These are phyloP conservation scores for Plemyria rubiginata DNA, from an alignment of 2,888 invertebrate genomes.

Conservation along the genomic window DNA sequence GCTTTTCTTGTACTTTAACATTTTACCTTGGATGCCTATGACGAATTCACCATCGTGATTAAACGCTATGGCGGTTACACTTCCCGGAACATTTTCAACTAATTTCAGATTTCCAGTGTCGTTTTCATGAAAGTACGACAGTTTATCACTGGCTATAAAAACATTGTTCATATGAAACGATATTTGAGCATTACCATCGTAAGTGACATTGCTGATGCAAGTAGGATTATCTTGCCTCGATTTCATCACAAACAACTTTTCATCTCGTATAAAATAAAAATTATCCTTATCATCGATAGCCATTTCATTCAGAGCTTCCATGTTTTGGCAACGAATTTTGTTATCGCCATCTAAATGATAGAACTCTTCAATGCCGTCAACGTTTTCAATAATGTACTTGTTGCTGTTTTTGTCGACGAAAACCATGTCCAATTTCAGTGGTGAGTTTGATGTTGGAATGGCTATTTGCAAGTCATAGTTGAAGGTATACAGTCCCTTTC, in stretches of 20 bases:
- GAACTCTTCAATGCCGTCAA: conserved; percentile 66
- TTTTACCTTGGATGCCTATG: conserved; percentile 62
- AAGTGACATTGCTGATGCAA: conserved; percentile 60
- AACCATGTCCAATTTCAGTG: conserved; percentile 64
- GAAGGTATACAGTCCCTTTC: conserved; percentile 65
- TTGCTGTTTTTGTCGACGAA: conserved; percentile 71
- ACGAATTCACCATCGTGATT: conserved; percentile 63
- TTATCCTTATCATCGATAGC: conserved; percentile 70
- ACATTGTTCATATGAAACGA: conserved; percentile 62
- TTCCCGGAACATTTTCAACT: conserved; percentile 60
- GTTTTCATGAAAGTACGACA: conserved; percentile 67
- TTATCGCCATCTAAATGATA: conserved; percentile 63
- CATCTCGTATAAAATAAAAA: conserved; percentile 68
- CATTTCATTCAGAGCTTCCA: conserved; percentile 66
- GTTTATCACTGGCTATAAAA: conserved; percentile 64
- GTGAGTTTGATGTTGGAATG: conserved; percentile 52
- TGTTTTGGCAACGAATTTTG: conserved; percentile 59
- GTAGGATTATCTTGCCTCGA: conserved; percentile 53
- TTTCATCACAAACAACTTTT: conserved; percentile 64
- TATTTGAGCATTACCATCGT: conserved; percentile 69
- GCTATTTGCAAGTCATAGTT: conserved; percentile 62
- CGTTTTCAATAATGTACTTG: conserved; percentile 66
- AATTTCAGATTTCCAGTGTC: conserved; percentile 58
- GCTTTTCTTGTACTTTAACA: conserved; percentile 64
- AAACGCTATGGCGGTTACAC: conserved; percentile 70